Base-by-base conservation (phyloP, 2,113 vertebrate genomes). In the Lanius collurio region DNA sequence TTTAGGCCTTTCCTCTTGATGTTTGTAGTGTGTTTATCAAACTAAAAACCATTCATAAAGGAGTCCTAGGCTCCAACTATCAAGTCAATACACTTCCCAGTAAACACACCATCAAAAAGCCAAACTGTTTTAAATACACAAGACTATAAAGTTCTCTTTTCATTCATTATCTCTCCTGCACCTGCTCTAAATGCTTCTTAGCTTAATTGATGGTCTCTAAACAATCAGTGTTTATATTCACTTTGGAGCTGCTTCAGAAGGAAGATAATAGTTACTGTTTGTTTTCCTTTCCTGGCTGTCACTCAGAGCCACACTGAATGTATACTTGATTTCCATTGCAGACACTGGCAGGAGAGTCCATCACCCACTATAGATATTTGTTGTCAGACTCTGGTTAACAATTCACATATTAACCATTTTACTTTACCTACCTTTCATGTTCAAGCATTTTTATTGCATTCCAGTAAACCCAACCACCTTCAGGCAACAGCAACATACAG, bases 201-300 rank as follows among this genome's bases (percentile, higher is more conserved):
- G 53, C 67, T 87, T 92, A 96, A 94, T 53, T 96, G 85, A 91
- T 60, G 37, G 83, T 80, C 39, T 95, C 82, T 67, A 77, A 95
- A 95, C 89, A 93, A 82, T 44, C 49, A 55, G 26, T 85, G 68
- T 85, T 93, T 91, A 94, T 91, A 90, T 93, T 92, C 74, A 88
- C 81, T 87, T 90, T 44, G 91, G 68, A 94, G 73, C 63, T 80
- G 67, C 87, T 90, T 96, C 69, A 89, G 77, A 57, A 84, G 75
- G 60, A 94, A 93, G 75, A 89, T 85, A 93, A 93, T 52, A 77
- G 87, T 89, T 69, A 31, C 42, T 92, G n/a, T 78, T 95, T 91
- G 62, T 83, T 97, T 95, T 92, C 55, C 31, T 80, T 84, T 76
- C 67, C 86, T 70, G 73, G 33, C 33, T 83, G 74, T 75, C 89